Percentiles rank a stretch among this genome's conserved stretches.
These are phyloP conservation scores for Rafetus swinhoei DNA, from an alignment of 2,113 vertebrate genomes.

Conservation along the genomic window DNA sequence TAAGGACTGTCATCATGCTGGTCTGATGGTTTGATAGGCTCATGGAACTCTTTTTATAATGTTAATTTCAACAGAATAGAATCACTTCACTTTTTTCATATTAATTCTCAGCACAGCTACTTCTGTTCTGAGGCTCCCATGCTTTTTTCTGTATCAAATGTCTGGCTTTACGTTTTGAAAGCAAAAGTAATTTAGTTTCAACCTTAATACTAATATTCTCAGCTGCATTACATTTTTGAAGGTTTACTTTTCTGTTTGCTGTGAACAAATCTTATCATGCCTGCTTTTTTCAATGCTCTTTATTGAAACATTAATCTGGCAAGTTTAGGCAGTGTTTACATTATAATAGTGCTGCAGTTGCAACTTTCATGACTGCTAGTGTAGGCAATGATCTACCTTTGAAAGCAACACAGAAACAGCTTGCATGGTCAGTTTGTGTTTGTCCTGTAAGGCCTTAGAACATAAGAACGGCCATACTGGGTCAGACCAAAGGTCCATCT, in stretches of 20 bases:
- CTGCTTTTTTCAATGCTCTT: accelerated
- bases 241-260: not conserved
- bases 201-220: not conserved
- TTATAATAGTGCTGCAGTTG: not conserved
- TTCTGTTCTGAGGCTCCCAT: not conserved
- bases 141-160: not conserved
- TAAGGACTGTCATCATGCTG: not conserved
- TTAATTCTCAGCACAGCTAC: not conserved
- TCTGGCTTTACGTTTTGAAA: not conserved
- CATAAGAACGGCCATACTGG: too few species aligned
- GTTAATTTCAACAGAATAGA: not conserved
- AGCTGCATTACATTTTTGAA: not conserved
- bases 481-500: too few species aligned
- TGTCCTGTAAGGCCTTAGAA: not conserved
- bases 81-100: not conserved
- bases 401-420: not conserved
- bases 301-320: not conserved
- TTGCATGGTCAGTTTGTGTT: not conserved
- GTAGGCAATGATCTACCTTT: not conserved
- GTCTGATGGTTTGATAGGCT: not conserved
- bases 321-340: not conserved
- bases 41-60: not conserved
- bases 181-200: not conserved
- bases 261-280: slow-evolving; percentile 5
- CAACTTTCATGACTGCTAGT: slow-evolving; percentile 21